Evolutionary conservation across 23 tunicate genomes (phyloP).

Genomic region (Trididemnum nubilum): DNA sequence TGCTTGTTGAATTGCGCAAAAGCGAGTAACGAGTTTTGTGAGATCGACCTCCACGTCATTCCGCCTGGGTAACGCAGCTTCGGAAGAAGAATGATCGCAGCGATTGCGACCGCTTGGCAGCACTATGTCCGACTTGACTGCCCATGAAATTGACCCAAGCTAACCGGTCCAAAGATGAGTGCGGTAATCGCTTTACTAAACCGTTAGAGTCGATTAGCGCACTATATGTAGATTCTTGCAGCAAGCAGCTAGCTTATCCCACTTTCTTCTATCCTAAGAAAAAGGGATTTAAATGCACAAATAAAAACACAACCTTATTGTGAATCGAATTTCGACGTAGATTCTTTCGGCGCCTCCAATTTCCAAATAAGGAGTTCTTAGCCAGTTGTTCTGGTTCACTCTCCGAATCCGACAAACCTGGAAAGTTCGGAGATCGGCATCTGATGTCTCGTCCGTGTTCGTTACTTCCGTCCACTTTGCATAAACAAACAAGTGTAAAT

Average conservation of each 20-base stretch:
- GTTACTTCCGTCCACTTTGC: conserved; percentile 44
- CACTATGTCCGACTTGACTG: background rate
- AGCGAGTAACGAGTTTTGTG: background rate
- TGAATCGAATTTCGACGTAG: conserved; percentile 52
- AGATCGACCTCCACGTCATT: background rate
- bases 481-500: background rate
- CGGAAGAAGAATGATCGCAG: background rate
- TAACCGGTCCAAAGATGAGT: too few relatives aligned
- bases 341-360: conserved; percentile 38
- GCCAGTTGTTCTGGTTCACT: conserved; percentile 50
- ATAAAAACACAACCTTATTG: conserved; percentile 48
- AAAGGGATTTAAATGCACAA: too few relatives aligned
- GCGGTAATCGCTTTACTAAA: too few relatives aligned
- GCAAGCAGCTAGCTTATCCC: too few relatives aligned
- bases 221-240: too few relatives aligned
- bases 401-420: conserved; percentile 44
- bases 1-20: background rate
- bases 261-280: too few relatives aligned
- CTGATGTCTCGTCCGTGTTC: conserved; percentile 41
- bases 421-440: conserved; percentile 41
- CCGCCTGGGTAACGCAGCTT: background rate
- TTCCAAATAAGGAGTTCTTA: conserved; percentile 37
- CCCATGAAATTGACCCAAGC: background rate
- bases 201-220: too few relatives aligned
- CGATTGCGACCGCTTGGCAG: background rate